phyloP scores from a whole-genome alignment of 2,113 vertebrate genomes.

The Tragelaphus strepsiceros region DNA sequence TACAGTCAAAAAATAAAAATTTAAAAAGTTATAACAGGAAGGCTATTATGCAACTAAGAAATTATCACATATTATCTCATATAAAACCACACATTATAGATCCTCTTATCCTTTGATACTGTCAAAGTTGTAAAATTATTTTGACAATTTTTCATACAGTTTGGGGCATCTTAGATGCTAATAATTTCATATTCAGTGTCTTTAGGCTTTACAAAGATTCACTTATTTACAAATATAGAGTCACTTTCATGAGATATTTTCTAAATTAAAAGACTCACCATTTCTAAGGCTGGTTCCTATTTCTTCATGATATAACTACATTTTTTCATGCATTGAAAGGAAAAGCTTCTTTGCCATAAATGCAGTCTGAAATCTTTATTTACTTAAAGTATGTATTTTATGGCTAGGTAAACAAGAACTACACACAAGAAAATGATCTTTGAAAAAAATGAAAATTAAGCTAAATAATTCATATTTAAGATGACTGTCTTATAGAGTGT shows the following conservation, averaged over 20 bases:
- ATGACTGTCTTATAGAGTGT: not conserved
- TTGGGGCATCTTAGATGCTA: not conserved
- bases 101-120: not conserved
- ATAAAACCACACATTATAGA: not conserved
- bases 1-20: not conserved
- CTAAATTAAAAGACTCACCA: not conserved
- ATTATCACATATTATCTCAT: not conserved
- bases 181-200: not conserved
- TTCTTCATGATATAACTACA: not conserved
- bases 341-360: not conserved
- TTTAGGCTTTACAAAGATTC: not conserved
- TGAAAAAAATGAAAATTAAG: conserved; percentile 33
- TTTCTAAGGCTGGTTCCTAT: not conserved
- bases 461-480: conserved; percentile 48
- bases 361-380: not conserved
- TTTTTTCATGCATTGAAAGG: not conserved
- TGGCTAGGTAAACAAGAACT: not conserved
- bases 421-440: not conserved
- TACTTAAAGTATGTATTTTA: conserved; percentile 7
- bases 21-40: not conserved
- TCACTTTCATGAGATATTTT: not conserved
- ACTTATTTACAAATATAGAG: not conserved
- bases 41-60: not conserved
- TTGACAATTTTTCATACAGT: not conserved
- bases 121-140: not conserved